Percentiles rank a stretch among this genome's conserved stretches.
Evolutionary conservation across 2,888 invertebrate species (phyloP).

Genomic region (Zygothrica quintamaculata): DNA sequence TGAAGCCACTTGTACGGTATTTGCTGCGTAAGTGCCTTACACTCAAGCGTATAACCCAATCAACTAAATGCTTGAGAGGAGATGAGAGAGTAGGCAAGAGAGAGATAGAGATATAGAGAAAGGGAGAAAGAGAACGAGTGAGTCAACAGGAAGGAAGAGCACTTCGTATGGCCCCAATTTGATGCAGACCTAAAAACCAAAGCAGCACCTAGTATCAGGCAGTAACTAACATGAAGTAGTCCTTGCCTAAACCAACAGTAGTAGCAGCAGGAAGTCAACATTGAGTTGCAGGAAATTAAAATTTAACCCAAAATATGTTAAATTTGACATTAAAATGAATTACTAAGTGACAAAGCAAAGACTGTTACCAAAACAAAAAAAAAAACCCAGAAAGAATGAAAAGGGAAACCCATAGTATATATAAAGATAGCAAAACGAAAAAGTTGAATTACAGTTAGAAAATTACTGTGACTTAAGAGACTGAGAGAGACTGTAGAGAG

Average conservation of each 20-base stretch:
- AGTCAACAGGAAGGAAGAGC: neutral
- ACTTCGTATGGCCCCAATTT: no score
- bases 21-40: conserved; percentile 44
- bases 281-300: conserved; percentile 77
- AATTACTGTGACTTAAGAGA: neutral
- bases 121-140: conserved; percentile 1
- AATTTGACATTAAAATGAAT: conserved; percentile 57
- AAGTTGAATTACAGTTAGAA: neutral
- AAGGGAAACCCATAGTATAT: neutral
- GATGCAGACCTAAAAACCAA: neutral
- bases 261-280: conserved; percentile 60
- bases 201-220: no score
- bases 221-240: no score
- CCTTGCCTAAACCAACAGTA: no score
- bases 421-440: neutral
- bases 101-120: neutral
- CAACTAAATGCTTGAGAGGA: conserved; percentile 42
- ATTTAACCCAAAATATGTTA: conserved; percentile 63
- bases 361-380: neutral
- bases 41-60: conserved; percentile 33
- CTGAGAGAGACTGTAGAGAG: neutral
- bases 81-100: neutral
- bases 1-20: neutral
- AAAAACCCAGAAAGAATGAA: neutral
- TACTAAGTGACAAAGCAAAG: conserved; percentile 33